Conservation (phyloP, 2,113 vertebrate genomes). For the Channa maculata region DNA sequence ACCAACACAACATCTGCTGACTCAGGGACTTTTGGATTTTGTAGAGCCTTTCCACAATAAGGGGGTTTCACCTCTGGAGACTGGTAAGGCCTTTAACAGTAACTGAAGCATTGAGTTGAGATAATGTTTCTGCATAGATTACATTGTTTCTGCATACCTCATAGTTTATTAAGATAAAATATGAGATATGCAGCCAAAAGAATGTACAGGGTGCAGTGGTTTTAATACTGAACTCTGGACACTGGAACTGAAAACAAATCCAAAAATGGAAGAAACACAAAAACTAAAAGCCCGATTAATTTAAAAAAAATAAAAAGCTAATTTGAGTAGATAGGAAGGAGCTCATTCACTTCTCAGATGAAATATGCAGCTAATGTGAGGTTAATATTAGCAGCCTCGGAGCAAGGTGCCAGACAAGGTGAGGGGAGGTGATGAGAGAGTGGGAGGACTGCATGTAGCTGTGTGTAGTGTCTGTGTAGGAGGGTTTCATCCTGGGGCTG, state of each 20-base stretch:
- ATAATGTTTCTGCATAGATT: constrained; percentile 7
- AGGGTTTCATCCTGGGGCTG: not conserved
- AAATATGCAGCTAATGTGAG: constrained; percentile 30
- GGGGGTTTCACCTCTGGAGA: constrained; percentile 6
- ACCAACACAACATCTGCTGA: constrained; percentile 12
- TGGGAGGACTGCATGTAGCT: not conserved
- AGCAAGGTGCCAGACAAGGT: constrained; percentile 9
- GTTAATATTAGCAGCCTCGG: not conserved
- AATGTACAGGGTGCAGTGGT: constrained; percentile 13
- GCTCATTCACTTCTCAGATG: not conserved
- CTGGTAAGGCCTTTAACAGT: constrained; percentile 6
- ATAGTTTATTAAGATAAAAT: constrained; percentile 16
- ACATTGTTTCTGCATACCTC: not conserved
- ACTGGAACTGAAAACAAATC: constrained; percentile 9
- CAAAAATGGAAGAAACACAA: not conserved
- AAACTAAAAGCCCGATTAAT: not conserved
- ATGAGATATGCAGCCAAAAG: not conserved
- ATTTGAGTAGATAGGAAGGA: constrained; percentile 1
- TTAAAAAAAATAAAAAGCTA: not conserved
- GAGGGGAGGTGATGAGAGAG: not conserved
- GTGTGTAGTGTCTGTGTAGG: not conserved
- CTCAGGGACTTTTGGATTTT: not conserved
- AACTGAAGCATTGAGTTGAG: constrained; percentile 27
- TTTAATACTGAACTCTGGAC: constrained; percentile 5
- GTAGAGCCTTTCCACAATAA: not conserved